Conservation (phyloP, 2,113 vertebrate genomes). For the Seriola rivoliana region DNA sequence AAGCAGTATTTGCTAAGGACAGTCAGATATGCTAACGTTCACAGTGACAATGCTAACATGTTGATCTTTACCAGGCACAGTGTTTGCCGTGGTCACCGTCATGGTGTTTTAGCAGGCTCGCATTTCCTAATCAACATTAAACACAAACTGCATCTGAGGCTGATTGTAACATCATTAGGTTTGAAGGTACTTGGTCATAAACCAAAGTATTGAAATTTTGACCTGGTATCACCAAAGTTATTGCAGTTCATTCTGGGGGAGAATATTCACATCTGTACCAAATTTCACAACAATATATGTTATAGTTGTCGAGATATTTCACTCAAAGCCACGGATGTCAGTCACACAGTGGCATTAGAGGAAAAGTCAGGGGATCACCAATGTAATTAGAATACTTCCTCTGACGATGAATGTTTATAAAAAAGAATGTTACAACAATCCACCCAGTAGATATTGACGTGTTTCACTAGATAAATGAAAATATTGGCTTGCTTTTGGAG, state of each 20-base stretch:
- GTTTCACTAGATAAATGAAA: neutral
- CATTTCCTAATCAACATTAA: no score
- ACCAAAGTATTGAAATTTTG: neutral
- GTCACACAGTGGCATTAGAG: neutral
- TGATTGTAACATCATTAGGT: neutral
- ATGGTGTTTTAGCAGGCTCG: neutral
- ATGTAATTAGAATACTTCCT: neutral
- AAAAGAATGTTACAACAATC: neutral
- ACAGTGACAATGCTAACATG: neutral
- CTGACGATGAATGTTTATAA: neutral
- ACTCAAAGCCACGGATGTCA: neutral
- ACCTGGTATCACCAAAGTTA: neutral
- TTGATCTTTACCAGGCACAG: neutral
- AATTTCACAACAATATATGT: neutral
- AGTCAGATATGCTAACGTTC: neutral
- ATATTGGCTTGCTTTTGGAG: neutral
- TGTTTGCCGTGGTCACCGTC: neutral
- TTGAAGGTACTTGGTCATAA: neutral
- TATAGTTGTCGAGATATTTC: neutral
- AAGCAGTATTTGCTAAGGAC: no score
- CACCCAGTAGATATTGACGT: neutral
- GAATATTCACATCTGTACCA: no score
- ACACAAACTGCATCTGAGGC: neutral
- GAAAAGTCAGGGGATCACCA: neutral
- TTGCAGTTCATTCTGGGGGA: neutral